Evolutionary conservation across 2,888 invertebrate genomes (phyloP), one percentile per base, ranked within the genome.

Genomic region (Brachycybe producta): DNA sequence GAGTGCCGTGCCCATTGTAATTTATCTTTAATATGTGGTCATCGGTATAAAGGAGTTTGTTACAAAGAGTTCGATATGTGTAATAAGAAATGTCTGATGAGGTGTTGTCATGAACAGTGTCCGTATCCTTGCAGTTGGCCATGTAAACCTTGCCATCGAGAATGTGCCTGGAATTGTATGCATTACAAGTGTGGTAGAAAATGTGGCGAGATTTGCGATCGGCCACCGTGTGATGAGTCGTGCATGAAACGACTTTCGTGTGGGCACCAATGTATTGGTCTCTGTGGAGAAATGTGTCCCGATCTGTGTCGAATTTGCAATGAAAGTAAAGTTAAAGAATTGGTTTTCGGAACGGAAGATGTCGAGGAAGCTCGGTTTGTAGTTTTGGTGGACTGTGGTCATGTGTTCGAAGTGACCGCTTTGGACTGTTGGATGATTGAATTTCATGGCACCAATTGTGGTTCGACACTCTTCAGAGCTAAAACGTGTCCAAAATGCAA

Each of bases 401-500:
- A 67, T 43, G 51, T 58, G 2, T 59, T 72, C 40, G 71, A 71
- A 58, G 62, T 4, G 13, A 40, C 28, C n/a, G 39, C 7, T 5
- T 17, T 48, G 47, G 47, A 36, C 24, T n/a, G 13, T 5, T 47
- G 47, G 36, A 47, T 47, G 39, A n/a, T 38, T n/a, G 7, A 4
- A 40, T 19, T n/a, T n/a, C n/a, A n/a, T n/a, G n/a, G n/a, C n/a
- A n/a, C n/a, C n/a, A n/a, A n/a, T n/a, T n/a, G n/a, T n/a, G n/a
- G n/a, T n/a, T n/a, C n/a, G n/a, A n/a, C n/a, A n/a, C n/a, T n/a
- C n/a, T n/a, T 66, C 15, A 55, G 55, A 23, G 59, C 66, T 35
- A 69, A 68, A 55, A 46, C 50, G 1, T 80, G 80, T 59, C 79
- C 79, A 0, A 63, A 61, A 51, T 80, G 80, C 60, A 75, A 73